Conservation (phyloP, 2,888 invertebrate species). For the Cactoblastis cactorum region DNA sequence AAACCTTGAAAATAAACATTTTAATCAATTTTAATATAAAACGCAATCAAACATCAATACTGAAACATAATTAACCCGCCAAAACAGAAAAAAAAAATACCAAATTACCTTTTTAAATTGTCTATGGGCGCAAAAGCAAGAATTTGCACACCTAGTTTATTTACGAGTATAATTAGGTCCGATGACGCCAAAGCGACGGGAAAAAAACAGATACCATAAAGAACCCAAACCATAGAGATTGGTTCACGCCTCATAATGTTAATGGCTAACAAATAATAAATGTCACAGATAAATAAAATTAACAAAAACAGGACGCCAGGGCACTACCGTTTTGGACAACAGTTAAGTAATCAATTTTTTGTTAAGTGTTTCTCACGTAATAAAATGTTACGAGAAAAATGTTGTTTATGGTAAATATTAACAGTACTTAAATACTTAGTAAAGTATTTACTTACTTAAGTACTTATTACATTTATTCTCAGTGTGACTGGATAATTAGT, state of each 20-base stretch:
- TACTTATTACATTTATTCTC: too few relatives aligned
- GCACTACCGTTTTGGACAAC: slow-evolving; percentile 12
- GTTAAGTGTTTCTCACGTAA: not conserved
- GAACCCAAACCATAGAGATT: slow-evolving; percentile 20
- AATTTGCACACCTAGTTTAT: slow-evolving; percentile 4
- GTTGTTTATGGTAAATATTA: not conserved
- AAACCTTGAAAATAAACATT: too few relatives aligned
- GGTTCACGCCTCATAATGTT: slow-evolving; percentile 26
- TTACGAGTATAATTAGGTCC: slow-evolving; percentile 5
- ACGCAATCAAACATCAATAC: too few relatives aligned
- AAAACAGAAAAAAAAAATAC: not conserved
- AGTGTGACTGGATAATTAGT: too few relatives aligned
- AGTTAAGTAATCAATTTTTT: not conserved
- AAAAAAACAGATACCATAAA: slow-evolving; percentile 17
- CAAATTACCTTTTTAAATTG: not conserved
- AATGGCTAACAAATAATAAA: slow-evolving; percentile 24
- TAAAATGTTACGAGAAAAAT: not conserved
- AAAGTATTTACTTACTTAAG: too few relatives aligned
- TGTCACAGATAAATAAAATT: slow-evolving; percentile 23
- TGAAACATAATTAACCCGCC: too few relatives aligned
- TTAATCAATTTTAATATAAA: too few relatives aligned
- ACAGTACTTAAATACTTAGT: not conserved
- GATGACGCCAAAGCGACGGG: not conserved
- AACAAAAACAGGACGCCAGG: slow-evolving; percentile 12
- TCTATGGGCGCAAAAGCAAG: not conserved